Base-by-base conservation (phyloP, 2,888 invertebrate species). In the Liopterus haemorrhoidalis region DNA sequence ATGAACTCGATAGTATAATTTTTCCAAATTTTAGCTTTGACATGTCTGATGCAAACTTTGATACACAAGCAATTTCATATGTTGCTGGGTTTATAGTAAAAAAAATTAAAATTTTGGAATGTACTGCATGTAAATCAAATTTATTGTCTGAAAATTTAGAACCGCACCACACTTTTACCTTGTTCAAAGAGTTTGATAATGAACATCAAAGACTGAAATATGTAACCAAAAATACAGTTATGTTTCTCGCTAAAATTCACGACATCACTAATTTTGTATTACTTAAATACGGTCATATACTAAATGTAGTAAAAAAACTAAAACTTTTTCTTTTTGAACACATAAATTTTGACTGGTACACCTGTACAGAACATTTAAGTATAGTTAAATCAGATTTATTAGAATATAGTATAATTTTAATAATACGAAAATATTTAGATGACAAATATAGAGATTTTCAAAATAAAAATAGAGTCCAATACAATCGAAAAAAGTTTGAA, bases 11-110 rank as follows among this genome's bases (percentile, higher is more conserved):
- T 12, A 5, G 6, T 4, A 12, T n/a, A 12, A 11, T n/a, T 9
- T 9, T 30, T 30, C 12, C 31, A 30, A 12, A n/a, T n/a, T 12
- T 12, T n/a, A 30, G 12, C 12, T 11, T 30, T 30, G 19, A 30
- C 18, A 40, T 25, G 18, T 28, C 24, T 14, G 22, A 27, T 14
- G 11, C 9, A 5, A 28, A 30, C 12, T 28, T 15, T 15, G 40
- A 40, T 30, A 25, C 30, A n/a, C 40, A 40, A 40, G 27, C 27
- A 9, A 9, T 40, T n/a, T 14, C 25, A 12, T 40, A 40, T 27
- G 30, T 25, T 40, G 40, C 40, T 30, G 40, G 40, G n/a, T 40
- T 21, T 40, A 18, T 40, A 5, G n/a, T 28, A 11, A 30, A 12
- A 25, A 40, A 30, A 18, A 8, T 30, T 6, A 22, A 40, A 40